Evolutionary conservation across 2,113 vertebrate species (phyloP), one percentile per base, ranked within the genome.

Genomic region (Odontesthes bonariensis): DNA sequence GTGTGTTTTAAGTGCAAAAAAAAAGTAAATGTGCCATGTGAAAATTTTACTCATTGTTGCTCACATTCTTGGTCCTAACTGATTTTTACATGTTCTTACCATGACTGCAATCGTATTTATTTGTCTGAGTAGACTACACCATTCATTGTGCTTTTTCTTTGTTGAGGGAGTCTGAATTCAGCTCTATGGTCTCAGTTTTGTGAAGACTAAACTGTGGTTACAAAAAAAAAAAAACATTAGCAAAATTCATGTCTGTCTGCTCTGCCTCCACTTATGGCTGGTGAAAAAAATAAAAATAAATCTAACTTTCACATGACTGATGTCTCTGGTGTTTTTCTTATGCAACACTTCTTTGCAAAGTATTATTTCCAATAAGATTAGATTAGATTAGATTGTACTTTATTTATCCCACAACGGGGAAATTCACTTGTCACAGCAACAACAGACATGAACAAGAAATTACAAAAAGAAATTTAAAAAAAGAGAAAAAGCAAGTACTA

Each of bases 21-120:
- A 33, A 51, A 23, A 9, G 32, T 74, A 65, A 75, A 54, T 62
- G 64, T 83, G 51, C 58, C 65, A 59, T 71, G 55, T 80, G 35
- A 59, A 73, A 79, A 47, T 81, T 62, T 71, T 57, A 79, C 59
- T 68, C 61, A n/a, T 69, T 75, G 35, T 84, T 74, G 52, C 69
- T 77, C 62, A 83, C 61, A 67, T 73, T 68, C 53, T 64, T 77
- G 74, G 49, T 88, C 68, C 68, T 78, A 49, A 56, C 77, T 77
- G n/a, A 57, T 75, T 77, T 44, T 73, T 62, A 57, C 66, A 80
- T 87, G 73, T 89, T 89, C 77, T 88, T 69, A 65, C 56, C 69
- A 60, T 58, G 51, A 60, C 73, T 79, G 59, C 59, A 77, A 53
- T 54, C 85, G 73, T 93, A 92, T 93, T 93, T 93, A 92, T 93